phyloP scores from a whole-genome alignment of 2,797 vertebrate genomes.

The Alauda arvensis region DNA sequence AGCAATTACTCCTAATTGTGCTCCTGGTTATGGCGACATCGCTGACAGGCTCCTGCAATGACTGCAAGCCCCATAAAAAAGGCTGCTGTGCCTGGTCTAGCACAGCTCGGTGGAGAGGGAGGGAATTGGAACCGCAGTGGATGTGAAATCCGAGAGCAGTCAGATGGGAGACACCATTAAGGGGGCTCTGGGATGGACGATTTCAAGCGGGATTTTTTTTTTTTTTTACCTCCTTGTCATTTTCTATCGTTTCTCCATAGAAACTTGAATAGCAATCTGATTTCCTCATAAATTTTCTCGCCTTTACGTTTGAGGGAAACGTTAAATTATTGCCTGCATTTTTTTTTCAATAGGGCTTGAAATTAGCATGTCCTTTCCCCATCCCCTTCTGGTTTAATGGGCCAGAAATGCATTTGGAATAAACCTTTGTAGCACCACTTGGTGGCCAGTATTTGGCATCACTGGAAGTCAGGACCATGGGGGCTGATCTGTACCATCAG shows the following conservation, averaged over 20 bases:
- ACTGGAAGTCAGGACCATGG: background rate
- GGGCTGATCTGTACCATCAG: background rate
- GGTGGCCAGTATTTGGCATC: background rate
- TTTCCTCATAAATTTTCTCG: background rate
- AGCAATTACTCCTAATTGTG: background rate
- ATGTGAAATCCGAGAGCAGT: background rate
- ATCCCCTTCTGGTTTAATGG: background rate
- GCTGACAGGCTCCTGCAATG: background rate
- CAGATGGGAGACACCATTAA: background rate
- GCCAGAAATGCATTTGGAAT: background rate
- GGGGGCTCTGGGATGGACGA: background rate
- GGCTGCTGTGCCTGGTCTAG: background rate
- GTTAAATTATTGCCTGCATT: background rate
- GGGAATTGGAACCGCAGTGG: background rate
- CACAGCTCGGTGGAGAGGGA: background rate
- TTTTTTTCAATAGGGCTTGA: slow-evolving; percentile 15
- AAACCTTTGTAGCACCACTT: slow-evolving; percentile 22
- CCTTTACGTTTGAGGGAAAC: background rate
- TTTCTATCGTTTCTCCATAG: background rate
- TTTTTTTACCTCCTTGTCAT: background rate
- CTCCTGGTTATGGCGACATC: background rate
- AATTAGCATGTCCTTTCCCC: background rate
- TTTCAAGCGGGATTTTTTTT: background rate
- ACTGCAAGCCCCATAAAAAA: background rate
- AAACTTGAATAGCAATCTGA: background rate